These are phyloP conservation scores for Bugulina stolonifera DNA, from an alignment of 2,888 invertebrate genomes.

Conservation along the genomic window DNA sequence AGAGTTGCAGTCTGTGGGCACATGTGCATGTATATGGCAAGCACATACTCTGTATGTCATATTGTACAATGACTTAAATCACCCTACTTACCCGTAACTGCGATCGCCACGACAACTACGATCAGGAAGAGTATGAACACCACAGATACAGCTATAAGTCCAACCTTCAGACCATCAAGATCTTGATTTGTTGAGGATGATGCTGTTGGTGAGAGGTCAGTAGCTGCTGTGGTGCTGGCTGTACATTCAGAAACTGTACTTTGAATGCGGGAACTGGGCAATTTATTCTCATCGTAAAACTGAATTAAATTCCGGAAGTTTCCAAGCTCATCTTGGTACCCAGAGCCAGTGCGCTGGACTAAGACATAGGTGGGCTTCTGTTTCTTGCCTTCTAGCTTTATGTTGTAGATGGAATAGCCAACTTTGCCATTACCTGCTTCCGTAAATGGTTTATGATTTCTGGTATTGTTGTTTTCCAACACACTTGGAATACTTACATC, in stretches of 20 bases:
- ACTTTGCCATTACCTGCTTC: constrained; percentile 4
- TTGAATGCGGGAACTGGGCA: not conserved
- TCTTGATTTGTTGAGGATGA: no score
- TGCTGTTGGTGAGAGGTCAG: no score
- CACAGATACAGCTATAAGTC: no score
- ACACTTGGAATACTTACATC: not conserved
- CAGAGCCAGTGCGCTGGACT: not conserved
- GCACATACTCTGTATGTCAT: no score
- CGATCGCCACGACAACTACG: no score
- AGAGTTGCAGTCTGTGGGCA: no score
- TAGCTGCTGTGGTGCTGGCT: no score
- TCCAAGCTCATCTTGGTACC: not conserved
- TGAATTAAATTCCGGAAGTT: not conserved
- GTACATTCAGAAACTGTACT: not conserved
- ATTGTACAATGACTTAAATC: no score
- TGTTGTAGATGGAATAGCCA: constrained; percentile 14
- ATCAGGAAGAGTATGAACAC: no score
- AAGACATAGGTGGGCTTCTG: not conserved
- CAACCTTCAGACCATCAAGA: no score
- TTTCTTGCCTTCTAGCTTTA: not conserved
- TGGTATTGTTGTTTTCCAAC: not conserved
- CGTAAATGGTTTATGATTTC: not conserved
- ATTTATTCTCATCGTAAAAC: not conserved
- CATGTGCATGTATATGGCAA: no score
- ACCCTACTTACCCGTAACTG: no score